A percentile compares a stretch with the other conserved stretches of the same genome.
Evolutionary conservation across 2,797 vertebrate species (phyloP).

Genomic region (Paedocypris micromegethes): DNA sequence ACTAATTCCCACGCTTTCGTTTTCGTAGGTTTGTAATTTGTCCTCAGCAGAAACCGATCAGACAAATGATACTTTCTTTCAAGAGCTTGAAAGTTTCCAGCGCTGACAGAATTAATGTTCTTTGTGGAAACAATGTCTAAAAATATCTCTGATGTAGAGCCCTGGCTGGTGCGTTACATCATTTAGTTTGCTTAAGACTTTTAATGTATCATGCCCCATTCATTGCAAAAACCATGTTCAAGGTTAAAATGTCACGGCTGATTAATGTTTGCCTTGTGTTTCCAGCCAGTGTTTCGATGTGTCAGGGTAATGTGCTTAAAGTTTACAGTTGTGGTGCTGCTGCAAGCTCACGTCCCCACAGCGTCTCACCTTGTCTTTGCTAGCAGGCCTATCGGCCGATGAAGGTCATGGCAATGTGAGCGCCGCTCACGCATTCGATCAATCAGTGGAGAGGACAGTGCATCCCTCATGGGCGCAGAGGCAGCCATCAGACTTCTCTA

Average conservation of each 20-base stretch:
- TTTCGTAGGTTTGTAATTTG: not conserved
- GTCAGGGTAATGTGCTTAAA: not conserved
- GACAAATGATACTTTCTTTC: slow-evolving; percentile 43
- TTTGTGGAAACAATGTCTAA: slow-evolving; percentile 58
- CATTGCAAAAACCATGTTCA: slow-evolving; percentile 42
- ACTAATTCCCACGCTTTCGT: too few relatives aligned
- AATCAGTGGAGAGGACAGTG: slow-evolving; percentile 54
- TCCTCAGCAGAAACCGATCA: slow-evolving; percentile 48
- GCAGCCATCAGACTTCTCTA: slow-evolving; percentile 40
- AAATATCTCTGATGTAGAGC: slow-evolving; percentile 71
- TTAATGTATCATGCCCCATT: slow-evolving; percentile 56
- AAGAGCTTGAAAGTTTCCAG: slow-evolving; percentile 70
- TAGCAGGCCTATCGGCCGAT: slow-evolving; percentile 66
- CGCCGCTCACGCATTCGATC: slow-evolving; percentile 66
- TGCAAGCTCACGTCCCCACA: slow-evolving; percentile 58
- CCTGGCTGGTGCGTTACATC: slow-evolving; percentile 65
- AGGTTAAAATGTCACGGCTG: slow-evolving; percentile 11
- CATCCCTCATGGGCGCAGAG: slow-evolving; percentile 34
- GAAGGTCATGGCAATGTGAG: slow-evolving; percentile 89
- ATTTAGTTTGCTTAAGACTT: slow-evolving; percentile 67
- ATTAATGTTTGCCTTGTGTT: slow-evolving; percentile 41
- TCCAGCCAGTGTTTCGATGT: slow-evolving; percentile 32
- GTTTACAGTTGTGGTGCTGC: slow-evolving; percentile 24
- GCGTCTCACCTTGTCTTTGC: slow-evolving; percentile 59
- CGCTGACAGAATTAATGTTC: slow-evolving; percentile 64